A percentile compares a stretch with the other conserved stretches of the same genome.
These are phyloP conservation scores for Scaptomyza parva DNA, from an alignment of 2,888 invertebrate genomes.

Conservation along the genomic window DNA sequence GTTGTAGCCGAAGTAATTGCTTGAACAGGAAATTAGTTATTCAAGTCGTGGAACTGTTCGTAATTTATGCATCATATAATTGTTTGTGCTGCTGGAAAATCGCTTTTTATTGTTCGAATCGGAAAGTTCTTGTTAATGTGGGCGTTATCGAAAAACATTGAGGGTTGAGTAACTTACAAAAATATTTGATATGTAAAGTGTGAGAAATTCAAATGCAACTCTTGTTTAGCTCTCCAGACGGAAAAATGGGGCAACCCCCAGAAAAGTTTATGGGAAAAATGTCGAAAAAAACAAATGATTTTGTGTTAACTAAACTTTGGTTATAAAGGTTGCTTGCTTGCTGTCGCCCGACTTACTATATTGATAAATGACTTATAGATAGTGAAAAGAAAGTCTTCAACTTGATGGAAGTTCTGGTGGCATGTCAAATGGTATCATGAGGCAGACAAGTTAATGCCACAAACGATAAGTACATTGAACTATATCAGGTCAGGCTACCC, in stretches of 20 bases:
- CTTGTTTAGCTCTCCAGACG: constrained; percentile 13
- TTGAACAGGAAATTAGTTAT: constrained; percentile 75
- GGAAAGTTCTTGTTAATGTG: constrained; percentile 70
- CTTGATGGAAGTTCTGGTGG: constrained; percentile 37
- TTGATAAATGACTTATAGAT: constrained; percentile 74
- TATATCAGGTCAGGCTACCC: background rate
- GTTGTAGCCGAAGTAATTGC: constrained; percentile 69
- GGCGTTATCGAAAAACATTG: constrained; percentile 56
- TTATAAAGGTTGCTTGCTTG: constrained; percentile 19
- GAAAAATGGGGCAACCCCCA: constrained; percentile 42
- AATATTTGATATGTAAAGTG: constrained; percentile 67
- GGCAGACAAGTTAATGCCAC: constrained; percentile 66
- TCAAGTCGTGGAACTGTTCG: constrained; percentile 53
- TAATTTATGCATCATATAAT: constrained; percentile 73
- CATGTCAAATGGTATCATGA: constrained; percentile 43
- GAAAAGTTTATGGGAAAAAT: constrained; percentile 54
- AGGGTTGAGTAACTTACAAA: constrained; percentile 6
- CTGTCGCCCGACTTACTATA: constrained; percentile 30
- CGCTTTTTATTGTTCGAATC: constrained; percentile 56
- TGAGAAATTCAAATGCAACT: constrained; percentile 67
- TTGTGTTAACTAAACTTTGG: constrained; percentile 13
- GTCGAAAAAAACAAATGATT: constrained; percentile 24
- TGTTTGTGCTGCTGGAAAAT: constrained; percentile 74
- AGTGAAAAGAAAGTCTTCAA: constrained; percentile 40
- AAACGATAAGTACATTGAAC: constrained; percentile 28